Evolutionary conservation across 2,797 vertebrate species (phyloP), one percentile per base, ranked within the genome.

Genomic region (Karalla daura): DNA sequence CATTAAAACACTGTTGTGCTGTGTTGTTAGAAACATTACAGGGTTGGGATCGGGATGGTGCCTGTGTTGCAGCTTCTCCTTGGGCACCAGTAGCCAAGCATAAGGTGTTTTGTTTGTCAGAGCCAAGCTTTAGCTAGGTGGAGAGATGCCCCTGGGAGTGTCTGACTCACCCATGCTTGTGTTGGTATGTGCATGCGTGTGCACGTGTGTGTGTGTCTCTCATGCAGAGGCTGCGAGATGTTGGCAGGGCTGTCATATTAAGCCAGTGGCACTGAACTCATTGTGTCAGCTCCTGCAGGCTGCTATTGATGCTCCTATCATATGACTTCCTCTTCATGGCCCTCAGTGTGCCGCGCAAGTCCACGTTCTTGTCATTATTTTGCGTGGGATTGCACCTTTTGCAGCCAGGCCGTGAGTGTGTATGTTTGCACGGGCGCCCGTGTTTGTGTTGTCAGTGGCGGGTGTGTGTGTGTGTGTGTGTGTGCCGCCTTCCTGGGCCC

Each of bases 51-150:
- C 60, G 61, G 67, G 74, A 76, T 54, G 40, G 68, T 70, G 64
- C 71, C 33, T 70, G 63, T 61, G 50, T 73, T 56, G 58, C 58
- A 51, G 54, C 71, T 75, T 81, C 41, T 86, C 84, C 83, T 87
- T 81, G 55, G 86, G 83, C 83, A 80, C 68, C 74, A 74, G 81
- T 85, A 80, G 78, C 81, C 70, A 83, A 83, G 70, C 88, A 86
- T 86, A 89, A 90, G 91, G 86, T 88, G 87, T 85, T 83, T 86
- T 86, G 84, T 89, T 88, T 91, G 84, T 87, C 82, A 84, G 79
- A 83, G 85, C 78, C 79, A 85, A 76, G 85, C 81, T 74, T 84
- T 63, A 83, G 84, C 77, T 84, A 82, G 88, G 87, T 86, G 86
- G 63, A 82, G 84, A 90, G 80, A 80, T 80, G 81, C 82, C 87